Conservation (phyloP, 2,797 vertebrate species). For the Pipistrellus pipistrellus region DNA sequence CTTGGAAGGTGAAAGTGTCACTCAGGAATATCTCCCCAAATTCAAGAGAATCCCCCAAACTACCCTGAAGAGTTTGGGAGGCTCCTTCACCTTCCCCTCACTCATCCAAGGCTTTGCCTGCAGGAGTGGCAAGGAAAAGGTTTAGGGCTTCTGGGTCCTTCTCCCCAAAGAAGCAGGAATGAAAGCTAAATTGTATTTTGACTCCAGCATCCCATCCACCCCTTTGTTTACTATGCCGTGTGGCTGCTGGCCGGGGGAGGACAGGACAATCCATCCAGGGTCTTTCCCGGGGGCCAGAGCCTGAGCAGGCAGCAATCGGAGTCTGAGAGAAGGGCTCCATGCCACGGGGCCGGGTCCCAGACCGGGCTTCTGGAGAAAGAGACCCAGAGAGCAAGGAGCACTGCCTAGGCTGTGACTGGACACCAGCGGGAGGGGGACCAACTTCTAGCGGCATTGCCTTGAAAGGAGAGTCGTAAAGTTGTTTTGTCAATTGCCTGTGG, state of each 20-base stretch:
- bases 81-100: neutral
- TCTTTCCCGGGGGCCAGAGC: neutral
- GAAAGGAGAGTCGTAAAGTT: conserved; percentile 74
- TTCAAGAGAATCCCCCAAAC: conserved; percentile 46
- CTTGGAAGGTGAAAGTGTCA: conserved; percentile 66
- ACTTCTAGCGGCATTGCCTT: conserved; percentile 43
- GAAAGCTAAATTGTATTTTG: conserved; percentile 63
- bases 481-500: conserved; percentile 71
- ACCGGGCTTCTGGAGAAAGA: neutral
- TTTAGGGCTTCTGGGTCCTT: conserved; percentile 64
- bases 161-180: conserved; percentile 29
- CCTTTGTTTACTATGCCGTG: conserved; percentile 68
- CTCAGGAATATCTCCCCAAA: conserved; percentile 32
- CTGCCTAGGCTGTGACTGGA: neutral
- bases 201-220: neutral
- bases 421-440: neutral
- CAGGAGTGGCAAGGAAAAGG: conserved; percentile 39
- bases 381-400: conserved; percentile 16
- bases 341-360: neutral
- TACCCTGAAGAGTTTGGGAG: conserved; percentile 63
- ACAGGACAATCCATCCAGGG: neutral
- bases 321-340: neutral
- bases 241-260: conserved; percentile 28
- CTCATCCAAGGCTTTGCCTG: neutral
- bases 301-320: neutral